These are phyloP conservation scores for Anthonomus grandis DNA, from an alignment of 1,140 invertebrate species.

Conservation along the genomic window DNA sequence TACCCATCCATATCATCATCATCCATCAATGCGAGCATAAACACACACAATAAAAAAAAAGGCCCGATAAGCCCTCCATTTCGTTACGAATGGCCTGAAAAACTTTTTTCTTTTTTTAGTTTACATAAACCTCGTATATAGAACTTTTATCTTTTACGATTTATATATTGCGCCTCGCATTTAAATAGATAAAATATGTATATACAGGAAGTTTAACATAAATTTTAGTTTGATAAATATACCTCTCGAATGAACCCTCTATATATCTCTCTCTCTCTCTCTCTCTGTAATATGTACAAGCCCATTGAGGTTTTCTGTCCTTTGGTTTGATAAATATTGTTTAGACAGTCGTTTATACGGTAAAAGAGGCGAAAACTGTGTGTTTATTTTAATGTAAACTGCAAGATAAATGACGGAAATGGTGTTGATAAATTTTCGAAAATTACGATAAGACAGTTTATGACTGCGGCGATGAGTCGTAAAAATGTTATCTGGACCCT, in stretches of 20 bases:
- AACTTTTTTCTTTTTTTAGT: no score
- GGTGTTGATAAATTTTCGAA: no score
- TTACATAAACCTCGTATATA: constrained; percentile 24
- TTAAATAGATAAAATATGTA: no score
- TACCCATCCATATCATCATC: constrained; percentile 13
- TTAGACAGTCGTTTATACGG: constrained; percentile 20
- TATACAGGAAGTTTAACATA: constrained; percentile 27
- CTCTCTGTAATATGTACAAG: constrained; percentile 22
- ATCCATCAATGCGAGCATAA: constrained; percentile 26
- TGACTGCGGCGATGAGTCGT: no score
- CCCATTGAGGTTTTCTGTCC: constrained; percentile 17
- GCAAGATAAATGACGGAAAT: no score
- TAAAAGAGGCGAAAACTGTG: no score
- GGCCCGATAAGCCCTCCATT: constrained; percentile 25
- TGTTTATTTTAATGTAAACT: no score
- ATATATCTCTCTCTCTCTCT: no score
- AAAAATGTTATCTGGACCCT: no score
- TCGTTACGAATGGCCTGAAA: constrained; percentile 27
- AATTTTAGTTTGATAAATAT: constrained; percentile 28
- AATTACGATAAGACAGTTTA: no score
- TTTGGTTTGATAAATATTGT: constrained; percentile 21
- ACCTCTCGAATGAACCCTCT: constrained; percentile 23
- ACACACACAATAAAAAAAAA: constrained; percentile 23
- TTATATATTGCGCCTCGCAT: constrained; percentile 25
- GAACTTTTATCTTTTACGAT: constrained; percentile 27